phyloP scores from a whole-genome alignment of 1,140 invertebrate species.

The Steinernema khuongi region DNA sequence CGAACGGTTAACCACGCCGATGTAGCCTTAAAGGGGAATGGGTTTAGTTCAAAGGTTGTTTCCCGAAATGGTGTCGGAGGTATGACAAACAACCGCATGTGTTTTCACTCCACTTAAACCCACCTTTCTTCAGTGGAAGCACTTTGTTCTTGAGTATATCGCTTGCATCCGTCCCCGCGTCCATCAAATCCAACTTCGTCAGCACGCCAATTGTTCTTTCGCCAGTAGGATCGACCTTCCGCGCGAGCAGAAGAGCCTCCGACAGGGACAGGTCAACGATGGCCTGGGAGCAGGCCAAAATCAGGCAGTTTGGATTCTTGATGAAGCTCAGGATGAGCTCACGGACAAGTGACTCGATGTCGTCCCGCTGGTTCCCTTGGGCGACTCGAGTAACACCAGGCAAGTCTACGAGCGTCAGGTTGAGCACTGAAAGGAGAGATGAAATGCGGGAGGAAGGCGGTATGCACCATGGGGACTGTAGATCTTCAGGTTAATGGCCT shows the following conservation, averaged over 20 bases:
- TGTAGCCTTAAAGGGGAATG: not conserved
- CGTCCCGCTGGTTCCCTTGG: not conserved
- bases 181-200: not conserved
- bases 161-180: not conserved
- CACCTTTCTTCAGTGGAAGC: not conserved
- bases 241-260: not conserved
- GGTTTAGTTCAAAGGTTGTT: not conserved
- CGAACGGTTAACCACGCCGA: not conserved
- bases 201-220: not conserved
- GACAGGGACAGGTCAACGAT: not conserved
- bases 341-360: not conserved
- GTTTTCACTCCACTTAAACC: too few species aligned
- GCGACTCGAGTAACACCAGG: not conserved
- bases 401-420: not conserved
- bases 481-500: too few species aligned
- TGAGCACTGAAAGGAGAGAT: not conserved
- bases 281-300: not conserved
- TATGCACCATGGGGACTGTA: too few species aligned
- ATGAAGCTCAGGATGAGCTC: not conserved
- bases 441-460: too few species aligned
- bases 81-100: too few species aligned
- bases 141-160: not conserved
- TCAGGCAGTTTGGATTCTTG: not conserved
- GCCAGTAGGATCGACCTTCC: not conserved
- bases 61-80: too few species aligned